Evolutionary conservation across 2,888 invertebrate species (phyloP).

Genomic region (Lasioglossum villosulum): DNA sequence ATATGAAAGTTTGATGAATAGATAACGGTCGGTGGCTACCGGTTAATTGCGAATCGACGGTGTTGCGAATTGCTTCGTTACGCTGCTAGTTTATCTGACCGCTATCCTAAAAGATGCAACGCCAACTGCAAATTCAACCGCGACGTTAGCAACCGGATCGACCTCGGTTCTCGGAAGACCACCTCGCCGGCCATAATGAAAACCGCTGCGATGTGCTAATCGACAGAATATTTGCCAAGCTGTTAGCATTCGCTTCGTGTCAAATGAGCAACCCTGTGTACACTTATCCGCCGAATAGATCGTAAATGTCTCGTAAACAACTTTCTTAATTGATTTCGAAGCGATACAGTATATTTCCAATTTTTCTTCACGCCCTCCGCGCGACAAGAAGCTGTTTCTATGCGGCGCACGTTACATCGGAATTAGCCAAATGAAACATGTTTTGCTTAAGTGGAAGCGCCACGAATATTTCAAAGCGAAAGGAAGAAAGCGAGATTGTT

Average conservation of each 20-base stretch:
- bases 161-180: not conserved
- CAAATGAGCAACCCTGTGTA: not conserved
- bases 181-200: not conserved
- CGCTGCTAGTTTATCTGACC: not conserved
- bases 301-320: not conserved
- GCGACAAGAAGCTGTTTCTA: not conserved
- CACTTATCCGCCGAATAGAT: not conserved
- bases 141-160: not conserved
- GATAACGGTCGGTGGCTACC: slow-evolving; percentile 5
- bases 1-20: slow-evolving; percentile 17
- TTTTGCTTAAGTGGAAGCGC: not conserved
- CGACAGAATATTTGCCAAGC: not conserved
- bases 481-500: not conserved
- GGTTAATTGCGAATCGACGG: slow-evolving; percentile 24
- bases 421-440: not conserved
- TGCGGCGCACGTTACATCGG: not conserved
- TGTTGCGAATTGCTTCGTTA: not conserved
- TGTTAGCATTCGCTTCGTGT: not conserved
- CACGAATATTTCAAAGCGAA: not conserved
- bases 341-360: not conserved
- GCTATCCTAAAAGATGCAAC: not conserved
- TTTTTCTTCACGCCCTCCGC: not conserved
- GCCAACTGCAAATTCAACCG: not conserved
- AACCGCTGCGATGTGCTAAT: slow-evolving; percentile 2
- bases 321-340: not conserved